These are phyloP conservation scores for Falco novaeseelandiae DNA, from an alignment of 2,797 vertebrate species.

Conservation along the genomic window DNA sequence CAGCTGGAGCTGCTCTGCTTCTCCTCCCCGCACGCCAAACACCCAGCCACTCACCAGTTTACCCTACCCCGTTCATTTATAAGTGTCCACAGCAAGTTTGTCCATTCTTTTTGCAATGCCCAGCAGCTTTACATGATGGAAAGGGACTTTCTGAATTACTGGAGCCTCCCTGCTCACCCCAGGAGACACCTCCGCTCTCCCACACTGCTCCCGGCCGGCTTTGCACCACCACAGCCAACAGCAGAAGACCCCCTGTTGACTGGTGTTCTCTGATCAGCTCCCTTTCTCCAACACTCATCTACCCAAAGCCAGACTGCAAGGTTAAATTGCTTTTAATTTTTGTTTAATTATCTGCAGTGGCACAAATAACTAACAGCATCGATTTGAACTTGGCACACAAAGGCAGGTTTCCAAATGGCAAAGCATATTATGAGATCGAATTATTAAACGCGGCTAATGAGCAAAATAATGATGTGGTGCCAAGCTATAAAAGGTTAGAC, in stretches of 20 bases:
- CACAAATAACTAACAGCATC: slow-evolving; percentile 72
- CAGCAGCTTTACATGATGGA: neutral
- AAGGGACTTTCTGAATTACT: neutral
- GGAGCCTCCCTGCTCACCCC: neutral
- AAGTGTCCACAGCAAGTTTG: neutral
- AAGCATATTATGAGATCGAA: slow-evolving; percentile 67
- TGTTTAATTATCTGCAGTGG: slow-evolving; percentile 72
- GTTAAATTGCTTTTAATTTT: slow-evolving; percentile 73
- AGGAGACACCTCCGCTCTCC: neutral
- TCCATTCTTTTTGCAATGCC: accelerated
- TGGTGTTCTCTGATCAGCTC: neutral
- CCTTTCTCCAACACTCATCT: neutral
- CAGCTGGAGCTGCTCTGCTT: neutral
- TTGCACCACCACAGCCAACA: accelerated
- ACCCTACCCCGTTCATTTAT: accelerated
- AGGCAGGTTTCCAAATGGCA: slow-evolving; percentile 70
- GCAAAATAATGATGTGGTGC: slow-evolving; percentile 74
- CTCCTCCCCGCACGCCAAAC: accelerated
- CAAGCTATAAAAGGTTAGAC: slow-evolving; percentile 70
- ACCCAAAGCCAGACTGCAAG: slow-evolving; percentile 18
- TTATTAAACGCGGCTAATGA: slow-evolving; percentile 71
- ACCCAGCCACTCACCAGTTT: neutral
- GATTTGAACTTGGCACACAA: slow-evolving; percentile 73
- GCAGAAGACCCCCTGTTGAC: neutral
- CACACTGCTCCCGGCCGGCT: neutral